phyloP scores from a whole-genome alignment of 2,888 invertebrate genomes.

The Pachymerium ferrugineum region DNA sequence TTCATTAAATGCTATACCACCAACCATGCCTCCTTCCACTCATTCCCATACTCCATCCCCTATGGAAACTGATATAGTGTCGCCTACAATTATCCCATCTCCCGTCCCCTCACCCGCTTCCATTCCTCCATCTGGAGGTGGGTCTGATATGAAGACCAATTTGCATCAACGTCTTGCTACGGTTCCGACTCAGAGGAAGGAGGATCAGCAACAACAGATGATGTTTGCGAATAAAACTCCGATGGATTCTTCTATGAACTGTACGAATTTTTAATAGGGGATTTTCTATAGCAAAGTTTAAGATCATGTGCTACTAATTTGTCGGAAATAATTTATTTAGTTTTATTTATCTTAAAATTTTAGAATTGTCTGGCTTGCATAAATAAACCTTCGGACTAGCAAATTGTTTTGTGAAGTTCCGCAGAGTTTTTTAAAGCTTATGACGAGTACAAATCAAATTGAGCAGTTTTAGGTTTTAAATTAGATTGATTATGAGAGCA shows the following conservation, averaged over 20 bases:
- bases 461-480: too few species aligned
- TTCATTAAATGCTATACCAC: not conserved
- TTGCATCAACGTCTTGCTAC: not conserved
- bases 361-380: too few species aligned
- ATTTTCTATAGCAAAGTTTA: not conserved
- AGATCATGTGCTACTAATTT: not conserved
- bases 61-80: conserved; percentile 23
- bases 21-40: conserved; percentile 31
- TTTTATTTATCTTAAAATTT: too few species aligned
- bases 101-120: conserved; percentile 35
- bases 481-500: too few species aligned
- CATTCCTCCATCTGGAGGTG: not conserved
- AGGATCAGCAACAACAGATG: too few species aligned
- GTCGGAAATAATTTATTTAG: too few species aligned
- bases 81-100: conserved; percentile 32
- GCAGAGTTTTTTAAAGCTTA: too few species aligned
- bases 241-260: not conserved
- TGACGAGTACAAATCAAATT: too few species aligned
- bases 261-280: not conserved
- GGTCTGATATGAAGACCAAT: not conserved
- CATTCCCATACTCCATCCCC: conserved; percentile 34
- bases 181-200: not conserved
- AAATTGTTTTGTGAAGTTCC: too few species aligned
- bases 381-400: too few species aligned
- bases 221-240: not conserved